Evolutionary conservation across 92 coral and sea anemone genomes (phyloP).

Genomic region (Blastomussa wellsi): DNA sequence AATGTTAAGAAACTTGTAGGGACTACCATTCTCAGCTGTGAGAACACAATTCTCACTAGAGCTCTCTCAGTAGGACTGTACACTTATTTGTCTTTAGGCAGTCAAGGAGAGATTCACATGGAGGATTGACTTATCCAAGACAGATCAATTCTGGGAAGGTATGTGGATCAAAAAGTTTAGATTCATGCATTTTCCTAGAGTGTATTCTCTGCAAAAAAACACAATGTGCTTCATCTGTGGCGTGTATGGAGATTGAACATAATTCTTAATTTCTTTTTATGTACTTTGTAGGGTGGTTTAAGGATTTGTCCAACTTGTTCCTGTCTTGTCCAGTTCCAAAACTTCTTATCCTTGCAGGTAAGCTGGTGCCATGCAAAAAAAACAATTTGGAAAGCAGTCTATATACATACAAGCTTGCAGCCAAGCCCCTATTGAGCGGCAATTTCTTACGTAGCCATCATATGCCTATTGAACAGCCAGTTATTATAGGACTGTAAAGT

Average conservation of each 20-base stretch:
- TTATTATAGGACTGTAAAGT: no score
- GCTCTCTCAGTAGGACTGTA: background rate
- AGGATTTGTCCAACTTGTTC: constrained; percentile 85
- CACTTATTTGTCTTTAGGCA: constrained; percentile 11
- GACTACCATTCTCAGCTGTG: background rate
- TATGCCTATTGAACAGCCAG: no score
- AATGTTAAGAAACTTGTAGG: background rate
- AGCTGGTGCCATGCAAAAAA: no score
- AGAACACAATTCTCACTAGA: background rate
- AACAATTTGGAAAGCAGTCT: no score
- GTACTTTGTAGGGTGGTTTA: constrained; percentile 83
- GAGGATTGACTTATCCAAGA: constrained; percentile 95
- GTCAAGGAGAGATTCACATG: constrained; percentile 69
- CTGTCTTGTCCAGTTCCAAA: constrained; percentile 86
- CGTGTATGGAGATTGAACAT: background rate
- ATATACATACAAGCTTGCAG: no score
- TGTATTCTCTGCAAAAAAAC: no score
- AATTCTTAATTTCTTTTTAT: no score
- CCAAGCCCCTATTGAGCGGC: no score
- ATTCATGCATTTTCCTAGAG: no score
- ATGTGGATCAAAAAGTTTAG: background rate
- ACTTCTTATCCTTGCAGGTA: constrained; percentile 94
- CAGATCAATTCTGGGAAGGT: constrained; percentile 97
- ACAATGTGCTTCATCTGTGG: no score
- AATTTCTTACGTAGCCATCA: no score